Evolutionary conservation across 2,113 vertebrate genomes (phyloP), one percentile per base, ranked within the genome.

Genomic region (Menidia beryllina): DNA sequence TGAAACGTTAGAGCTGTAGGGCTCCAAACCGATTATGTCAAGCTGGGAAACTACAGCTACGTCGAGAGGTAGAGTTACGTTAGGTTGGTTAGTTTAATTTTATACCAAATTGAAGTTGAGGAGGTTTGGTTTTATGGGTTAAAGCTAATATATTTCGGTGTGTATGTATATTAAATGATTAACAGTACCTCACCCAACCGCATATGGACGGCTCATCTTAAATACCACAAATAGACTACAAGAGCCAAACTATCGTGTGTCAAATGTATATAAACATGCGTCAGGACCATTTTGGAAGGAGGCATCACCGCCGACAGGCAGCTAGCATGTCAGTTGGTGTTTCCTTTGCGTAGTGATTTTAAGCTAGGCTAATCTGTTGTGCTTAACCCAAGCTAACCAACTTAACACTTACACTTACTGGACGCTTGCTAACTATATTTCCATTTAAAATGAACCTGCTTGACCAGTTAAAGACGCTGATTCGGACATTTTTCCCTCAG

Each of bases 1-100:
- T 34, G 30, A 34, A 34, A 34, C 10, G 30, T 5, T 10, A 34
- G 10, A 34, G 30, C 10, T 34, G 30, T 34, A 6, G 7, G 30
- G 10, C 30, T 34, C 1, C 71, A 76, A 81, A 81, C 77, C 72
- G 60, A 83, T 75, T 67, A 83, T 34, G 70, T 73, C 8, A 49
- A 73, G 41, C 55, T 58, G 4, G 8, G 30, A 30, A 30, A 30
- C 8, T 34, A n/a, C n/a, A n/a, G n/a, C n/a, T n/a, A n/a, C n/a
- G n/a, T n/a, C n/a, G n/a, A n/a, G 30, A 5, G 30, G 30, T 34
- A 34, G 30, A 34, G 10, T 34, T 3, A 34, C 7, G 30, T 25
- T 51, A 20, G 11, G 55, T 12, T 51, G 19, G 23, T 55, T 2
- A 34, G 7, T 8, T 10, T 34, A 6, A 34, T 5, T 34, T 34